phyloP scores from a whole-genome alignment of 64 coral and sea anemone genomes.

The Actinia tenebrosa region DNA sequence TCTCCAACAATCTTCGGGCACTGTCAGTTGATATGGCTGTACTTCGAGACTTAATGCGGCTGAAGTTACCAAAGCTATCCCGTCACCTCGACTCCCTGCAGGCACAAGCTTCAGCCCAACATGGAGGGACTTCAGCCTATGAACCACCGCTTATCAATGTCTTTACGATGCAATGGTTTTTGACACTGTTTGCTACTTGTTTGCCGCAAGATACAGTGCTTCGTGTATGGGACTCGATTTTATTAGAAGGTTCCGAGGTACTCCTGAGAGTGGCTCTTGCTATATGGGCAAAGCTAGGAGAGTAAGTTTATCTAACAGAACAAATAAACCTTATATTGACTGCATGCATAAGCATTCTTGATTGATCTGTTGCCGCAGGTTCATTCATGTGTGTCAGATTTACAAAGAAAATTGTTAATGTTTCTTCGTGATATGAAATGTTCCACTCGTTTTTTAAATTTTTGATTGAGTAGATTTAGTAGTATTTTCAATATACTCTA shows the following conservation, averaged over 20 bases:
- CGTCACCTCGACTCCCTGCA: constrained; percentile 82
- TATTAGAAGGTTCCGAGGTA: constrained; percentile 95
- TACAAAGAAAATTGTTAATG: too few relatives aligned
- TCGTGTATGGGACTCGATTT: constrained; percentile 92
- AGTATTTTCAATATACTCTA: too few relatives aligned
- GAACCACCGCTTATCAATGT: constrained; percentile 96
- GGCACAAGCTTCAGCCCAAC: constrained; percentile 71
- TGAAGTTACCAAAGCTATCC: constrained; percentile 70
- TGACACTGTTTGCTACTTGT: constrained; percentile 94
- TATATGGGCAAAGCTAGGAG: constrained; percentile 92
- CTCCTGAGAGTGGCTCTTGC: constrained; percentile 87
- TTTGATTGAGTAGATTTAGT: too few relatives aligned
- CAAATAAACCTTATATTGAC: neutral
- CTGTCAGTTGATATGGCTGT: constrained; percentile 98
- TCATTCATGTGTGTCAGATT: too few relatives aligned
- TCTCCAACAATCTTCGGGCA: constrained; percentile 93
- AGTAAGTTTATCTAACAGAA: constrained; percentile 35
- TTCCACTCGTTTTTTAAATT: too few relatives aligned
- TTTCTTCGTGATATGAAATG: too few relatives aligned
- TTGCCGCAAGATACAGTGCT: constrained; percentile 91
- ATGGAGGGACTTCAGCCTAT: constrained; percentile 68
- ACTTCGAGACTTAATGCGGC: constrained; percentile 82
- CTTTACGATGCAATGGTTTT: constrained; percentile 99
- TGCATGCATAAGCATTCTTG: too few relatives aligned
- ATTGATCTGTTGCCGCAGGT: neutral